phyloP scores from a whole-genome alignment of 2,113 vertebrate species.

The Chinchilla lanigera region DNA sequence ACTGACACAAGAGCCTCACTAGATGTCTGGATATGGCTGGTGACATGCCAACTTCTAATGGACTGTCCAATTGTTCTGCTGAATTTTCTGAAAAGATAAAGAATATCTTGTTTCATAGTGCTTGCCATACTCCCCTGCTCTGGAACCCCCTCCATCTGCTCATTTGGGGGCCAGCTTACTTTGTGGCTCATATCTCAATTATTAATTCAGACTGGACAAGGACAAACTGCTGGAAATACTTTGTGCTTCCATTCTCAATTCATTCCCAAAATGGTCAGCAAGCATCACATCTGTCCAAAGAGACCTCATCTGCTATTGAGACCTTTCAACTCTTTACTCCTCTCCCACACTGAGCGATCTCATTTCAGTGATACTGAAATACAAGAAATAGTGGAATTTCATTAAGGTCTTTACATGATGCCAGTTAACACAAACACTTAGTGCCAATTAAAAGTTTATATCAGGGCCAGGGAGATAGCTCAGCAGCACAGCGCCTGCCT shows the following conservation, averaged over 20 bases:
- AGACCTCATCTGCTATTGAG: conserved; percentile 1
- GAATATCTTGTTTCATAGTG: conserved; percentile 60
- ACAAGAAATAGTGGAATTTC: not conserved
- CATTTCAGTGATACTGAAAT: not conserved
- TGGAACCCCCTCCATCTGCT: conserved; percentile 28
- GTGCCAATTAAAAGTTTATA: conserved; percentile 19
- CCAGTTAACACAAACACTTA: not conserved
- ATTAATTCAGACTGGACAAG: conserved; percentile 38
- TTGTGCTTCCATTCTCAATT: conserved; percentile 15
- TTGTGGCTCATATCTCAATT: conserved; percentile 54
- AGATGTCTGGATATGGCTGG: conserved; percentile 55
- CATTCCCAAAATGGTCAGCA: not conserved
- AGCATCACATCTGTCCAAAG: not conserved
- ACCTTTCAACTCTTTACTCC: not conserved
- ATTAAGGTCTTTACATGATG: not conserved
- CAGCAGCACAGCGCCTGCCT: too few relatives aligned
- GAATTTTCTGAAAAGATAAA: conserved; percentile 77
- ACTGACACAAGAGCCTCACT: conserved; percentile 58
- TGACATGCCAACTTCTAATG: conserved; percentile 74
- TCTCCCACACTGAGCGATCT: not conserved
- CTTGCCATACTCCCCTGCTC: conserved; percentile 46
- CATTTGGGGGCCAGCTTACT: conserved; percentile 42
- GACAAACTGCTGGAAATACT: conserved; percentile 16
- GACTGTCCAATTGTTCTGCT: conserved; percentile 75
- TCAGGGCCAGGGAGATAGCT: not conserved